Conservation (phyloP, 2,888 invertebrate species). For the Glyphotaelius pellucidus region DNA sequence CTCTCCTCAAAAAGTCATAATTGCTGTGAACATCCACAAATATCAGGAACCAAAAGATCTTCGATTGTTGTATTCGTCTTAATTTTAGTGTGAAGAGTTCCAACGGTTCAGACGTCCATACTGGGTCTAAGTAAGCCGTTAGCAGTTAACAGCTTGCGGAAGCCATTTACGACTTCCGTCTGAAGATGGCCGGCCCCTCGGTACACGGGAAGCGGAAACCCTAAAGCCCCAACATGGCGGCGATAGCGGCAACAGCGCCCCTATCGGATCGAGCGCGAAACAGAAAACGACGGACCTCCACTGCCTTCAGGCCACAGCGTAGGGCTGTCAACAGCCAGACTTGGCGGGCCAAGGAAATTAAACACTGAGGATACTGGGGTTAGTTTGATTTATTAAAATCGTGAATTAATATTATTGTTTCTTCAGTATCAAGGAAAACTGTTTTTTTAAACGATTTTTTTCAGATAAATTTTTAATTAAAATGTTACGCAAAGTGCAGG, state of each 20-base stretch:
- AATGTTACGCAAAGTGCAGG: no score
- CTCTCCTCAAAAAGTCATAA: neutral
- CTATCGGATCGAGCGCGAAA: constrained; percentile 56
- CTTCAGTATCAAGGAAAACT: no score
- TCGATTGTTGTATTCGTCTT: neutral
- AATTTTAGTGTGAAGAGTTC: neutral
- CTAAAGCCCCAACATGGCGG: constrained; percentile 55
- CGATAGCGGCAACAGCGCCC: constrained; percentile 52
- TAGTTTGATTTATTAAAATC: neutral
- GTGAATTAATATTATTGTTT: no score
- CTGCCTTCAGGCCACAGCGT: neutral
- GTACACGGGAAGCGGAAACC: constrained; percentile 60
- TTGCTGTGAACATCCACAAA: neutral
- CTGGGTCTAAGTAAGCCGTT: constrained; percentile 63
- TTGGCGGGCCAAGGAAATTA: neutral
- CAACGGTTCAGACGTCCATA: neutral
- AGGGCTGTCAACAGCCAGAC: neutral
- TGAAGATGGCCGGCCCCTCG: constrained; percentile 72
- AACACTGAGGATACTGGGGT: neutral
- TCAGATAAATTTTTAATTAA: no score
- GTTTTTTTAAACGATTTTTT: no score
- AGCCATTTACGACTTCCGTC: constrained; percentile 78
- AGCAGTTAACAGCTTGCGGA: constrained; percentile 70
- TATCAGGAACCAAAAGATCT: neutral
- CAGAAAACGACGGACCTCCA: constrained; percentile 7